phyloP scores from a whole-genome alignment of 2,888 invertebrate genomes.

The Cremastinae sp. region DNA sequence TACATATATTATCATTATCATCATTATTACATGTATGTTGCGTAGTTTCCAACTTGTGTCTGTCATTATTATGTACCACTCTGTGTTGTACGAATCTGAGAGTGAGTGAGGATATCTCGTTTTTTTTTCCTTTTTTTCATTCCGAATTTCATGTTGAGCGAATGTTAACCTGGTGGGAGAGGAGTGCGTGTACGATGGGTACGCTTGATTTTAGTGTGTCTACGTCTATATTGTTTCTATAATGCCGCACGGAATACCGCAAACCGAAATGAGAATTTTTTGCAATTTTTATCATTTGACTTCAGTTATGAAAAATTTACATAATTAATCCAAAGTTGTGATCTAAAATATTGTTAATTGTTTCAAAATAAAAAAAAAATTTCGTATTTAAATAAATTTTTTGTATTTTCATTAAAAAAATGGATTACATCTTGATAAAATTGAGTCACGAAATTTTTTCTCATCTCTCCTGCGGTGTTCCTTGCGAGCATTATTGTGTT shows the following conservation, averaged over 20 bases:
- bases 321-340: no score
- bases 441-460: no score
- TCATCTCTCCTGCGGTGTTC: conserved; percentile 67
- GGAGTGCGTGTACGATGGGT: conserved; percentile 67
- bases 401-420: not conserved
- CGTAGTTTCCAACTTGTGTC: conserved; percentile 81
- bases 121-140: no score
- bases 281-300: not conserved
- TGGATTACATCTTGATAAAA: no score
- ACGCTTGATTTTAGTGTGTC: conserved; percentile 79
- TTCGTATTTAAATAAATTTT: no score
- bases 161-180: conserved; percentile 64
- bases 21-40: conserved; percentile 64
- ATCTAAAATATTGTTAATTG: no score
- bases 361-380: not conserved
- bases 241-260: conserved; percentile 76
- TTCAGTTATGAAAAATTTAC: no score
- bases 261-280: conserved; percentile 65
- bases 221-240: conserved; percentile 80
- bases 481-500: conserved; percentile 67
- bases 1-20: conserved; percentile 35
- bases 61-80: conserved; percentile 80
- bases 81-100: conserved; percentile 77
- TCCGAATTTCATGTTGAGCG: conserved; percentile 73
- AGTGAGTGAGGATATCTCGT: conserved; percentile 66